Base-by-base conservation (phyloP, 2,888 invertebrate species). In the Eupithecia exiguata region DNA sequence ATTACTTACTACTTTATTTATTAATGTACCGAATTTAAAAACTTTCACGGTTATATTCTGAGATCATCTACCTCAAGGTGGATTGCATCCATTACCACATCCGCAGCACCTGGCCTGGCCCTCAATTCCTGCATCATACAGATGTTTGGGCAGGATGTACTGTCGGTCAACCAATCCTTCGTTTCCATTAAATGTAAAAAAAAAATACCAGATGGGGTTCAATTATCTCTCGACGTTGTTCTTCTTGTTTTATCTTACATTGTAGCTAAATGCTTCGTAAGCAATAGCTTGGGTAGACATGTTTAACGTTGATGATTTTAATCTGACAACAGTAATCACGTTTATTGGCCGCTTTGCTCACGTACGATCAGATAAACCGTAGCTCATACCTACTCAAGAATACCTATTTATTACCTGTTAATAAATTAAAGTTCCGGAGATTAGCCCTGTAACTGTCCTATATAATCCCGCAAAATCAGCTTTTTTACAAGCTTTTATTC, bases 41-140 rank as follows among this genome's bases (percentile, higher is more conserved):
- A 38, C 6, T 40, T 40, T 14, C 14, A 53, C 21, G 10, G 4
- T 21, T 10, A 21, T 53, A 53, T 53, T 46, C 10, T 53, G n/a
- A 53, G 49, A 10, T 10, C 49, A n/a, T 49, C 49, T 62, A 30
- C n/a, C n/a, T n/a, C 35, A 35, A 62, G 35, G 62, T 35, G 35
- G 62, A 35, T 62, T 16, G 30, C 14, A 63, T 63, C 36, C n/a
- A 63, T 63, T 63, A 63, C 62, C 35, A 36, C 63, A 63, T 63
- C 63, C 63, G 63, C n/a, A 62, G 36, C 63, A 63, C 63, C 63
- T 21, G 65, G 65, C 38, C 16, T 62, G 18, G 16, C 65, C 38
- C 36, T 38, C 63, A 66, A 35, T 62, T 16, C 66, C 40, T 36
- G 35, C 36, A 40, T 14, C 40, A 40, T 36, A 12, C 66, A 66